These are phyloP conservation scores for Trypoxylus dichotomus DNA, from an alignment of 1,140 invertebrate genomes.

Conservation along the genomic window DNA sequence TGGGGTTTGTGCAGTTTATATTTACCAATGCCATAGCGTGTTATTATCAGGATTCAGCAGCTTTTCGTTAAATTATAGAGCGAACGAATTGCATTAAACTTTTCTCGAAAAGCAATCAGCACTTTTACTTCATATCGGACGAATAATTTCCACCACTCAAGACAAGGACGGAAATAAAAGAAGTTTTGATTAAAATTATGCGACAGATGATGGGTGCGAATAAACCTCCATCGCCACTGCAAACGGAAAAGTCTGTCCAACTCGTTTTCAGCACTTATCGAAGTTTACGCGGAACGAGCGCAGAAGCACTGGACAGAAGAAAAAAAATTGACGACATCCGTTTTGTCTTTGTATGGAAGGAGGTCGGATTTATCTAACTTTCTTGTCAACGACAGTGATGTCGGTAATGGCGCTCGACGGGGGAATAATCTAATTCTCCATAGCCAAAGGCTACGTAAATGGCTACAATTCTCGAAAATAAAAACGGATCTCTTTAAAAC, in stretches of 20 bases:
- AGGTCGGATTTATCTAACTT: conserved; percentile 19
- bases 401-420: conserved; percentile 5
- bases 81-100: conserved; percentile 3
- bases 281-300: neutral
- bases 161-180: neutral
- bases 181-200: conserved; percentile 14
- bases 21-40: no score
- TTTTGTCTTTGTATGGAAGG: conserved; percentile 11
- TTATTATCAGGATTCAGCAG: no score
- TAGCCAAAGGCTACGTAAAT: conserved; percentile 1
- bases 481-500: conserved; percentile 16
- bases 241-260: conserved; percentile 3
- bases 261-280: conserved; percentile 1
- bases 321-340: conserved; percentile 22
- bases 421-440: conserved; percentile 9
- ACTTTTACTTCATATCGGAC: neutral
- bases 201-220: conserved; percentile 1
- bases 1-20: no score
- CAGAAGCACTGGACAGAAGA: neutral
- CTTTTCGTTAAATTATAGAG: no score
- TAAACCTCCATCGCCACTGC: neutral
- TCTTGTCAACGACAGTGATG: conserved; percentile 20
- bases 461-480: conserved; percentile 3
- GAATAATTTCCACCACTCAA: conserved; percentile 8
- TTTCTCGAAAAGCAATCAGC: conserved; percentile 10